phyloP scores from a whole-genome alignment of 2,797 vertebrate genomes.

The Danio jaintianensis region DNA sequence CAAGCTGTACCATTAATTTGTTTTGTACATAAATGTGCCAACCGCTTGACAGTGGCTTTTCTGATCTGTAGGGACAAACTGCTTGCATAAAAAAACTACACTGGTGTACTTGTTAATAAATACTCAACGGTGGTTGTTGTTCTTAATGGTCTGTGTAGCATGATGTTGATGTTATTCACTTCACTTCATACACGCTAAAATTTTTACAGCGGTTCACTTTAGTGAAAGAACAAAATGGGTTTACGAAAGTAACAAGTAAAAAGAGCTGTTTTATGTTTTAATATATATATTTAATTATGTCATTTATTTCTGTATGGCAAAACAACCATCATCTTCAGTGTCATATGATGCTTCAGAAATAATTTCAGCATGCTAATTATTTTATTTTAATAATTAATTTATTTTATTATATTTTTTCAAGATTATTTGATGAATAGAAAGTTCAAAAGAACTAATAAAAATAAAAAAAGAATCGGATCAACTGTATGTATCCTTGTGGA shows the following conservation, averaged over 20 bases:
- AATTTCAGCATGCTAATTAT: too few species aligned
- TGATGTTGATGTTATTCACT: neutral
- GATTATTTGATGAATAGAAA: too few species aligned
- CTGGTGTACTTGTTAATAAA: constrained; percentile 95
- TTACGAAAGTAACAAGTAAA: too few species aligned
- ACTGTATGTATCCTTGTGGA: neutral
- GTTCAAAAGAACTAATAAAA: too few species aligned
- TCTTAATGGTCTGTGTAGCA: constrained; percentile 12
- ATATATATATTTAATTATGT: neutral
- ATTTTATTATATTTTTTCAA: too few species aligned
- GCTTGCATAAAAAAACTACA: constrained; percentile 98
- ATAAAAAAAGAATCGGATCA: too few species aligned
- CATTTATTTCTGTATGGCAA: neutral
- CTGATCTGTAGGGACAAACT: constrained; percentile 99
- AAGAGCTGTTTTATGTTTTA: too few species aligned
- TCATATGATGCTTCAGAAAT: too few species aligned
- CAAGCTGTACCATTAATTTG: constrained; percentile 94
- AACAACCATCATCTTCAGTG: too few species aligned
- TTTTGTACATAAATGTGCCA: constrained; percentile 99
- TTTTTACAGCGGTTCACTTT: neutral
- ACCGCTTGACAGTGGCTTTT: constrained; percentile 98
- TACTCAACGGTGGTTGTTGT: constrained; percentile 46
- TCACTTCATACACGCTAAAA: neutral
- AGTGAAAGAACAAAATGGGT: too few species aligned
- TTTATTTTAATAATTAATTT: too few species aligned